Percentiles rank a stretch among this genome's conserved stretches.
Conservation (phyloP, 1,140 invertebrate genomes). For the Tetramorium alpestre region DNA sequence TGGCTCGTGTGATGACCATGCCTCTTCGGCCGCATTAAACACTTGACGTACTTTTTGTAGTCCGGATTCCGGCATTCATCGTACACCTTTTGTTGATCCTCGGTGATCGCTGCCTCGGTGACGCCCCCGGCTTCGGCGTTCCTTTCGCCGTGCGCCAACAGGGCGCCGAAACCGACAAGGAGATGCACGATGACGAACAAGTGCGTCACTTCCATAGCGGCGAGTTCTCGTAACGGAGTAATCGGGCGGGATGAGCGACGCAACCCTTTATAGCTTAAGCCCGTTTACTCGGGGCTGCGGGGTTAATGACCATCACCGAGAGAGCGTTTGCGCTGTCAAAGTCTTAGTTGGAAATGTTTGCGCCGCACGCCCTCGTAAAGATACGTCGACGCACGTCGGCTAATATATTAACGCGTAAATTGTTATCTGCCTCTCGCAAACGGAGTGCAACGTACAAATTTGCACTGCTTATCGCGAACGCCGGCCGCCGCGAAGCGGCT, state of each 20-base stretch:
- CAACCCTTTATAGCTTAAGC: conserved; percentile 69
- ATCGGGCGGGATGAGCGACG: conserved; percentile 8
- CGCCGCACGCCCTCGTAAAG: conserved; percentile 52
- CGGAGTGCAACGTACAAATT: conserved; percentile 77
- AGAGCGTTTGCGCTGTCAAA: conserved; percentile 30
- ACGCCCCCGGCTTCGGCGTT: not conserved
- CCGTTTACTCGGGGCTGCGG: conserved; percentile 43
- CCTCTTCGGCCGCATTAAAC: conserved; percentile 80
- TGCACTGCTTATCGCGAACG: conserved; percentile 80
- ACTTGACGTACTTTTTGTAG: conserved; percentile 82
- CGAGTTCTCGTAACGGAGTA: conserved; percentile 63
- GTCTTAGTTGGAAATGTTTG: conserved; percentile 45
- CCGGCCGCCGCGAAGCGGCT: conserved; percentile 13
- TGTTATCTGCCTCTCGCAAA: conserved; percentile 63
- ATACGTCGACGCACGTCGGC: conserved; percentile 69
- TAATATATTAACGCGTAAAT: conserved; percentile 77
- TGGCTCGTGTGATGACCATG: conserved; percentile 68
- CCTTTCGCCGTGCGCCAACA: not conserved
- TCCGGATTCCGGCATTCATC: conserved; percentile 79
- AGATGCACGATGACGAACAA: conserved; percentile 13
- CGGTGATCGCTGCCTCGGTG: conserved; percentile 12
- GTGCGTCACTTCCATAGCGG: conserved; percentile 47
- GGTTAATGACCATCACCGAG: conserved; percentile 64
- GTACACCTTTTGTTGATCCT: conserved; percentile 54
- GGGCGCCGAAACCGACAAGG: conserved; percentile 31